Evolutionary conservation across 1,140 invertebrate genomes (phyloP).

Genomic region (Drosophila athabasca): DNA sequence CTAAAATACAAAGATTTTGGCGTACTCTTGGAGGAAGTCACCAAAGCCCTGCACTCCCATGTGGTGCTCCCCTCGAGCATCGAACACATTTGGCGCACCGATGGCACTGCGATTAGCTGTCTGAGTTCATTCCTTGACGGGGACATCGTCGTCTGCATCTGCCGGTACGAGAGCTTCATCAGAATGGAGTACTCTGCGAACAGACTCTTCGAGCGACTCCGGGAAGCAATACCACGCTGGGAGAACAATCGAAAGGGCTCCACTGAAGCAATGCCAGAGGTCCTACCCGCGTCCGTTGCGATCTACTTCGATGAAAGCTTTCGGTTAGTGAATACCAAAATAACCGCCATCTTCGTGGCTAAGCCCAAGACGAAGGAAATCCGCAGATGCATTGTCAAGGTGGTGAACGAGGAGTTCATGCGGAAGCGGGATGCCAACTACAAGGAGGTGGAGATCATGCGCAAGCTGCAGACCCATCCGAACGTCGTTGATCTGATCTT

Average conservation of each 20-base stretch:
- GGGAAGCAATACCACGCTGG: background rate
- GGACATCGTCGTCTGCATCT: conserved; percentile 38
- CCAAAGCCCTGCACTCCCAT: conserved; percentile 1
- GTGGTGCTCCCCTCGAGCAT: conserved; percentile 27
- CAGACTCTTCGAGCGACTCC: background rate
- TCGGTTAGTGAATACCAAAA: background rate
- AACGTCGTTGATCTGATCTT: conserved; percentile 37
- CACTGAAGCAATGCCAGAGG: background rate
- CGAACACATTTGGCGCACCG: conserved; percentile 15
- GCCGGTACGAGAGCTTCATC: conserved; percentile 20
- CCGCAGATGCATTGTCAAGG: conserved; percentile 14
- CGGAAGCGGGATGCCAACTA: background rate
- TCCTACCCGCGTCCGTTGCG: conserved; percentile 7
- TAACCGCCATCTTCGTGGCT: background rate
- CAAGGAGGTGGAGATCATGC: conserved; percentile 16
- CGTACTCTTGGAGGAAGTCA: conserved; percentile 11
- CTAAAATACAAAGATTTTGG: conserved; percentile 9
- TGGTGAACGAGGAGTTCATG: conserved; percentile 12
- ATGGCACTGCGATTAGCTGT: conserved; percentile 8
- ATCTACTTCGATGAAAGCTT: background rate
- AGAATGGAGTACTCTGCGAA: conserved; percentile 20
- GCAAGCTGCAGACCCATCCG: conserved; percentile 26
- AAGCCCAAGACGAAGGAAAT: background rate
- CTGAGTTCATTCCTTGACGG: conserved; percentile 18
- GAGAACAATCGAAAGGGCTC: no score